Evolutionary conservation across 2,888 invertebrate genomes (phyloP).

Genomic region (Leptopilina drosophilae): DNA sequence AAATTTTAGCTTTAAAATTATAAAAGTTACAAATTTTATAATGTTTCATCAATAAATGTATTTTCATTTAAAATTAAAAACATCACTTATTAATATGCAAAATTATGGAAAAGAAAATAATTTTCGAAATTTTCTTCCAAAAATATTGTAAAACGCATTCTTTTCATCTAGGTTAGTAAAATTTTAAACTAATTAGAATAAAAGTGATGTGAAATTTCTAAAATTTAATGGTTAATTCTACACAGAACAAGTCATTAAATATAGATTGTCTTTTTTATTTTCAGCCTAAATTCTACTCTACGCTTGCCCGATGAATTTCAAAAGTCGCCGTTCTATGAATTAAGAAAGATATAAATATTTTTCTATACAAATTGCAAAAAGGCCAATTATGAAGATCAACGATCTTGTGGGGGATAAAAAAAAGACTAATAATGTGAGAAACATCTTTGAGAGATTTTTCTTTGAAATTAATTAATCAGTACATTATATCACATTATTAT

Average conservation of each 20-base stretch:
- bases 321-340: conserved; percentile 3
- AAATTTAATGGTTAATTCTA: too few relatives aligned
- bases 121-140: too few relatives aligned
- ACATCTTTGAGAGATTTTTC: conserved; percentile 7
- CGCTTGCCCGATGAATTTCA: conserved; percentile 70
- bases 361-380: conserved; percentile 51
- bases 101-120: too few relatives aligned
- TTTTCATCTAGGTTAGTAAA: too few relatives aligned
- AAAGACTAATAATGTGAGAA: conserved; percentile 10
- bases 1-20: too few relatives aligned
- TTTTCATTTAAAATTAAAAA: too few relatives aligned
- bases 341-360: conserved; percentile 48
- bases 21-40: too few relatives aligned
- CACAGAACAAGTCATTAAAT: not conserved
- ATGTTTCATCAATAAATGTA: too few relatives aligned
- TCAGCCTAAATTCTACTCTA: conserved; percentile 75
- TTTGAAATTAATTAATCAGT: not conserved
- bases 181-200: too few relatives aligned
- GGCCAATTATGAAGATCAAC: conserved; percentile 42
- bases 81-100: too few relatives aligned
- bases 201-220: too few relatives aligned
- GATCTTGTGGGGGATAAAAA: conserved; percentile 8
- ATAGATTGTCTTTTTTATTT: conserved; percentile 53
- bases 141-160: too few relatives aligned
- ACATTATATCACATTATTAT: not conserved